Base-by-base conservation (phyloP, 2,113 vertebrate species). In the Eulemur rufifrons region DNA sequence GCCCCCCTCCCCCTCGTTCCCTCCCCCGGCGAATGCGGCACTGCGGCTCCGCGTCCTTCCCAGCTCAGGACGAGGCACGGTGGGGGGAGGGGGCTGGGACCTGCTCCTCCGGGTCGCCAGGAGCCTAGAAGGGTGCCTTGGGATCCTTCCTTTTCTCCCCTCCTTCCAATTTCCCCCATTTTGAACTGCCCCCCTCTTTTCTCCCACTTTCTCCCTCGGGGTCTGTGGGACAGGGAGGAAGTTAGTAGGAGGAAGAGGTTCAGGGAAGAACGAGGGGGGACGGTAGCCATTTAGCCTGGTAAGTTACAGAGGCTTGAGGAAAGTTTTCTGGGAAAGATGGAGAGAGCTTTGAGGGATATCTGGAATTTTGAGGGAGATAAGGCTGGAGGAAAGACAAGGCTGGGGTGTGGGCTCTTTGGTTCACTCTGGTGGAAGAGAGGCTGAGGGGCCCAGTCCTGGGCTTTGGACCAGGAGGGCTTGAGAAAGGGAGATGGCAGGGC, bases 11-110 rank as follows among this genome's bases (percentile, higher is more conserved):
- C 87, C 47, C 81, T 77, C 1, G 2, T 52, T 56, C 45, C 95
- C 95, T 71, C 89, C 96, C 82, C 82, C 68, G 21, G 77, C 76
- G 66, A 95, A 96, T 95, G 94, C 84, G 97, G 97, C 96, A 97
- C 83, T 98, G 97, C 96, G 92, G 93, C 76, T 98, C 96, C 52
- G 25, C 76, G 97, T 97, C 97, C 96, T 98, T 95, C 87, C 68
- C 7, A 71, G 90, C 86, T 93, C 96, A 94, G 93, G 96, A 95
- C 78, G 15, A 23, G 50, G 95, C 80, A 83, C 85, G 9, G 39
- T 25, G 89, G 95, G 94, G 97, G 97, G 97, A 86, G 68, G 80
- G 93, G n/a, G 52, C 37, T 18, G 0, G 2, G 42, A 56, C 77
- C 0, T 5, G 29, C 37, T 87, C 20, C 91, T 74, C 39, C 0